Percentiles rank a stretch among this genome's conserved stretches.
These are phyloP conservation scores for Amaurobius ferox DNA, from an alignment of 2,888 invertebrate species.

Conservation along the genomic window DNA sequence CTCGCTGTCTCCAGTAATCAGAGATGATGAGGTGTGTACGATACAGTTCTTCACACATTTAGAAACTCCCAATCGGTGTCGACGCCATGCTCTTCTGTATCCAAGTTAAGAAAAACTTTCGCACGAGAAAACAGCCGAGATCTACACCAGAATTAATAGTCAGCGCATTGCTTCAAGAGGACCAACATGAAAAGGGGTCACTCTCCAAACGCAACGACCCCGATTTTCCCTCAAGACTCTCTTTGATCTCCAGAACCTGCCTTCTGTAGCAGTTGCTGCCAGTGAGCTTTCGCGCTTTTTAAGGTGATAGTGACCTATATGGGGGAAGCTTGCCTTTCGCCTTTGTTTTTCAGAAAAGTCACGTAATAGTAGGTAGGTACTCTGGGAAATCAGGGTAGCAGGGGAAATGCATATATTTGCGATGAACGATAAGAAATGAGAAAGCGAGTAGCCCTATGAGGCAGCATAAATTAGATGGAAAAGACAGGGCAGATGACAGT, in stretches of 20 bases:
- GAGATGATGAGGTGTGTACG: too few species aligned
- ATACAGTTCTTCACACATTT: background rate
- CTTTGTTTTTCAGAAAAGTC: slow-evolving; percentile 22
- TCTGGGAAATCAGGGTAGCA: background rate
- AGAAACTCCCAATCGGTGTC: background rate
- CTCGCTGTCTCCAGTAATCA: too few species aligned
- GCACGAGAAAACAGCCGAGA: background rate
- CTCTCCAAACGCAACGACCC: background rate
- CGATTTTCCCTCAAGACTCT: background rate
- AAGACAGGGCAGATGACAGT: too few species aligned
- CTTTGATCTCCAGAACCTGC: too few species aligned
- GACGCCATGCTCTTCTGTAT: background rate
- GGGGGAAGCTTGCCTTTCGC: background rate
- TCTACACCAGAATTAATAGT: slow-evolving; percentile 9
- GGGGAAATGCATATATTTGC: too few species aligned
- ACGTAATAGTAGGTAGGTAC: background rate
- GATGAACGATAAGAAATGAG: background rate
- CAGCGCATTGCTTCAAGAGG: background rate
- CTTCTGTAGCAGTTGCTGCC: too few species aligned
- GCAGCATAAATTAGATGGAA: too few species aligned
- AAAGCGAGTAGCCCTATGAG: too few species aligned
- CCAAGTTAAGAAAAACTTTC: background rate
- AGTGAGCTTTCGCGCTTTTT: background rate
- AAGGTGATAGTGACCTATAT: slow-evolving; percentile 52
- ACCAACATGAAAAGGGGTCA: background rate